Conservation (phyloP, 2,113 vertebrate genomes). For the Lethenteron reissneri region DNA sequence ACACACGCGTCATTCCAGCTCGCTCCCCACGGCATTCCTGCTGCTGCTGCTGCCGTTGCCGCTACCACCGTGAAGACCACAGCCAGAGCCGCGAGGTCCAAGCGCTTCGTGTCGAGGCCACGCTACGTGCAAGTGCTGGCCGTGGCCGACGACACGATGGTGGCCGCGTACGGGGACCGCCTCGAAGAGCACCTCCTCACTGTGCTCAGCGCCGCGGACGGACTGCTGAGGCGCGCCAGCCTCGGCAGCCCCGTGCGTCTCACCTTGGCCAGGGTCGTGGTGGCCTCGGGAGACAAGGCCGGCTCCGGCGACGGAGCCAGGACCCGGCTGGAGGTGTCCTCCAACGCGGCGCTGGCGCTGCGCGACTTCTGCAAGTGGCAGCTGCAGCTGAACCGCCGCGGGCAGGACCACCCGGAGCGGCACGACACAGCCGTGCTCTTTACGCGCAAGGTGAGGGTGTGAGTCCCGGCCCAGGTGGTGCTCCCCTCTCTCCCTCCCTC, state of each 20-base stretch:
- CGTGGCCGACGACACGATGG: slow-evolving; percentile 75
- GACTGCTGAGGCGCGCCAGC: slow-evolving; percentile 76
- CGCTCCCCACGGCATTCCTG: neutral
- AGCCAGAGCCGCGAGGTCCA: slow-evolving; percentile 19
- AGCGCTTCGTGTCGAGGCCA: slow-evolving; percentile 53
- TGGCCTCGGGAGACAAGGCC: slow-evolving; percentile 45
- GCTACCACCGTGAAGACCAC: slow-evolving; percentile 13
- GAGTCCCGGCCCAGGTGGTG: no score
- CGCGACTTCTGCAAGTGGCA: slow-evolving; percentile 98
- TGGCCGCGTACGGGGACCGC: slow-evolving; percentile 56
- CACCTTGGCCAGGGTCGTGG: slow-evolving; percentile 56
- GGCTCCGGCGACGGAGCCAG: slow-evolving; percentile 13
- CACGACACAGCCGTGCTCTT: slow-evolving; percentile 92
- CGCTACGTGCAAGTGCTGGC: slow-evolving; percentile 81
- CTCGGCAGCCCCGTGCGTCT: slow-evolving; percentile 89
- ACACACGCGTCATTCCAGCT: slow-evolving; percentile 15
- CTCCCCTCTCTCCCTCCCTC: neutral
- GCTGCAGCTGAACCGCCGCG: slow-evolving; percentile 71
- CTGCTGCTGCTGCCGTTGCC: neutral
- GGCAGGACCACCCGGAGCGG: slow-evolving; percentile 56
- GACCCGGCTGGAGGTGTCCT: slow-evolving; percentile 46
- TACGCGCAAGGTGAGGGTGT: slow-evolving; percentile 59
- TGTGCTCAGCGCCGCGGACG: slow-evolving; percentile 66
- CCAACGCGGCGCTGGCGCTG: slow-evolving; percentile 72
- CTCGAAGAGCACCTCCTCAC: slow-evolving; percentile 81